A percentile compares a stretch with the other conserved stretches of the same genome.
These are phyloP conservation scores for Alexandromys fortis DNA, from an alignment of 2,113 vertebrate genomes.

Conservation along the genomic window DNA sequence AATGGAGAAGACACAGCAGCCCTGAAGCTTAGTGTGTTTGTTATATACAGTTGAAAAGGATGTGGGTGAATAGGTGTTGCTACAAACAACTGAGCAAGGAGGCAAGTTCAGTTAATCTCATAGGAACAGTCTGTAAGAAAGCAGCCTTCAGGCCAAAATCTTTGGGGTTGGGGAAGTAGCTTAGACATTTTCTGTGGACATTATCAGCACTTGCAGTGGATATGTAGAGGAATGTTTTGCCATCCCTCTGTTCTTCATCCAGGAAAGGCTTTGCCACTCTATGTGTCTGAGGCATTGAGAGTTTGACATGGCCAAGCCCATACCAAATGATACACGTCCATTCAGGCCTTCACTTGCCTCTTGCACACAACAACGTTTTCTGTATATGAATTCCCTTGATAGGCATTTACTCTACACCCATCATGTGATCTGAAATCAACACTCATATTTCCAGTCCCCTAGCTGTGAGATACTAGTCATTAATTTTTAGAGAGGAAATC, in stretches of 20 bases:
- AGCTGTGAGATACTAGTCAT: constrained; percentile 46
- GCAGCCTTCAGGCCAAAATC: background rate
- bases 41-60: background rate
- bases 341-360: background rate
- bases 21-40: background rate
- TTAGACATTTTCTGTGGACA: background rate
- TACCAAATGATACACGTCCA: background rate
- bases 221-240: background rate
- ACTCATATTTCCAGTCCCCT: constrained; percentile 47
- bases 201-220: background rate
- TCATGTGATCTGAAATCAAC: constrained; percentile 67
- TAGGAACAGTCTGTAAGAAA: background rate
- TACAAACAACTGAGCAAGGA: background rate
- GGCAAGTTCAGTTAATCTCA: background rate
- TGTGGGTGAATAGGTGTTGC: background rate
- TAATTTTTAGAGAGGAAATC: constrained; percentile 61
- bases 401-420: constrained; percentile 43
- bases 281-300: background rate
- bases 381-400: constrained; percentile 30
- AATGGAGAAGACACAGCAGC: background rate
- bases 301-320: background rate
- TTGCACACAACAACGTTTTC: background rate
- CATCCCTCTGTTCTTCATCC: background rate
- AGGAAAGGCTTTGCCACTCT: background rate
- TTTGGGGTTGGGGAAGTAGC: background rate